phyloP scores from a whole-genome alignment of 2,888 invertebrate genomes.

The Diplolepis rosae region DNA sequence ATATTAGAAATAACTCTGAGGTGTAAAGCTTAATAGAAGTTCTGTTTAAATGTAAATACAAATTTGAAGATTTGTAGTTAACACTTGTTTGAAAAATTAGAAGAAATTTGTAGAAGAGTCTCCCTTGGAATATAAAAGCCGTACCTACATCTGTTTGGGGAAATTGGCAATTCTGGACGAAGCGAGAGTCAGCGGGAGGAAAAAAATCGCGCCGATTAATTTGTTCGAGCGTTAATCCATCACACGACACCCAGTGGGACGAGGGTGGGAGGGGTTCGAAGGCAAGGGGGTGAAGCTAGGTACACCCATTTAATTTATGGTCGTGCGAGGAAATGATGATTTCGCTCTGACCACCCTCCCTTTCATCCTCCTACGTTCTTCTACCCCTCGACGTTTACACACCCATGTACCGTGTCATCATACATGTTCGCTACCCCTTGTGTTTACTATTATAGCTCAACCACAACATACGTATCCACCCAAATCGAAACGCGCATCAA shows the following conservation, averaged over 20 bases:
- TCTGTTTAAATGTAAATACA: too few relatives aligned
- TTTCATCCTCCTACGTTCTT: constrained; percentile 14
- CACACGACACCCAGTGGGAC: constrained; percentile 35
- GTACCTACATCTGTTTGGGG: constrained; percentile 43
- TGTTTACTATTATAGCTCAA: constrained; percentile 29
- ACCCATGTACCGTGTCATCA: constrained; percentile 25
- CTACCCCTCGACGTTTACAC: constrained; percentile 4
- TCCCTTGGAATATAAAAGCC: constrained; percentile 29
- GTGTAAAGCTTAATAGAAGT: too few relatives aligned
- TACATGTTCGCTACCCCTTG: constrained; percentile 6
- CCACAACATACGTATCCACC: constrained; percentile 24
- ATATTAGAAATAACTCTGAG: too few relatives aligned
- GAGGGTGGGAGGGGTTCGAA: neutral
- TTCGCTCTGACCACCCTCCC: constrained; percentile 43
- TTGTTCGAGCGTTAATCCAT: constrained; percentile 50
- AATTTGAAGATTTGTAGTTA: too few relatives aligned
- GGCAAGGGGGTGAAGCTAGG: constrained; percentile 34
- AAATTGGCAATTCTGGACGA: constrained; percentile 47
- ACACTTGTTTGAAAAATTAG: neutral
- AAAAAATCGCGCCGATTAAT: constrained; percentile 50
- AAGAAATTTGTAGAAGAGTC: neutral
- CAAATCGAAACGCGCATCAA: constrained; percentile 30
- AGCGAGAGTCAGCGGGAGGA: constrained; percentile 38
- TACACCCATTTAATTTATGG: constrained; percentile 51
- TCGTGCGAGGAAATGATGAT: constrained; percentile 52